A percentile compares a stretch with the other conserved stretches of the same genome.
Evolutionary conservation across 1,140 invertebrate genomes (phyloP).

Genomic region (Pseudomyrmex flavicornis): DNA sequence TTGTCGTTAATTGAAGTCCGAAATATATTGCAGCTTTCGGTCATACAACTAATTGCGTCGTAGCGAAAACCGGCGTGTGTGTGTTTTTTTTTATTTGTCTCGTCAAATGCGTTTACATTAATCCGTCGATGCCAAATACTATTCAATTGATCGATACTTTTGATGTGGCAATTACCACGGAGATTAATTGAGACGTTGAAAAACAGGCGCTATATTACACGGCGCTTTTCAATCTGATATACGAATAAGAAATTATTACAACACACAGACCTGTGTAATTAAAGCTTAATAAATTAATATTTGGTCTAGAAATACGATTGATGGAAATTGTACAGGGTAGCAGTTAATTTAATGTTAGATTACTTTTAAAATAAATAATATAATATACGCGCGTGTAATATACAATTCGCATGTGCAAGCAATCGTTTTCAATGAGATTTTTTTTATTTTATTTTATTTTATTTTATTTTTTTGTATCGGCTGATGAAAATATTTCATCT

Average conservation of each 20-base stretch:
- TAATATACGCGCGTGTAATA: background rate
- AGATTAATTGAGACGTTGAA: background rate
- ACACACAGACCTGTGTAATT: background rate
- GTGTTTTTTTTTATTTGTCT: too few species aligned
- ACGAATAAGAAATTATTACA: background rate
- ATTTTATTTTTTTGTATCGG: background rate
- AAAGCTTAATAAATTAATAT: slow-evolving; percentile 35
- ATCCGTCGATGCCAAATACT: too few species aligned
- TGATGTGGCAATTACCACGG: background rate
- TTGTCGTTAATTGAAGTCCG: too few species aligned
- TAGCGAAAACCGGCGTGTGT: too few species aligned
- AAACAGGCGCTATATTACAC: too few species aligned
- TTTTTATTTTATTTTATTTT: background rate
- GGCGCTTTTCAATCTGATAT: background rate
- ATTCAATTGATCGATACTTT: background rate
- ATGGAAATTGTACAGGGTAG: background rate
- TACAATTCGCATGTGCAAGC: background rate
- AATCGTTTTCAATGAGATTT: slow-evolving; percentile 2
- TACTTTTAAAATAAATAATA: background rate
- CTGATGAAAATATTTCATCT: too few species aligned
- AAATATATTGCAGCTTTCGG: too few species aligned
- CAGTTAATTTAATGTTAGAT: slow-evolving; percentile 16
- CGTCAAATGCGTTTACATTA: too few species aligned
- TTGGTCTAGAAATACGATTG: background rate
- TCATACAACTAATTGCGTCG: too few species aligned